These are phyloP conservation scores for Micromys minutus DNA, from an alignment of 2,113 vertebrate species.

Conservation along the genomic window DNA sequence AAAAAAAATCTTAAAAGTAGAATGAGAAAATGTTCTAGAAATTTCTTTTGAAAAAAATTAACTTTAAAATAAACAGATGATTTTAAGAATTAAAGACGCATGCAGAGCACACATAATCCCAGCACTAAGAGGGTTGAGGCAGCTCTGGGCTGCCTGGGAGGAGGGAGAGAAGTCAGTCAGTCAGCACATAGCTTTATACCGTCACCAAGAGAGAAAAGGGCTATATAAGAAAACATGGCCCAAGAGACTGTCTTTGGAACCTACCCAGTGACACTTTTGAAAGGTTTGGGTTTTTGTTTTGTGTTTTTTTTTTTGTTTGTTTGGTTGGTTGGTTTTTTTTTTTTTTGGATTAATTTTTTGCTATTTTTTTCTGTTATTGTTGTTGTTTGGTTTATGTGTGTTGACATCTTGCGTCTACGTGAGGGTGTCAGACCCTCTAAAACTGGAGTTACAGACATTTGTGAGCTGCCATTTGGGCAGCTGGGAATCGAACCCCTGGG, in stretches of 20 bases:
- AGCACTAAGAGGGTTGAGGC: not conserved
- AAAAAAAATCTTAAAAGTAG: not conserved
- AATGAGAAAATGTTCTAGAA: not conserved
- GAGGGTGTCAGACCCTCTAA: no score
- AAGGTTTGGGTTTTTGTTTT: no score
- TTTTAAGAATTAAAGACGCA: not conserved
- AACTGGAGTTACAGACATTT: no score
- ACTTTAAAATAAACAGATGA: not conserved
- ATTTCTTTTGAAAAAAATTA: constrained; percentile 5
- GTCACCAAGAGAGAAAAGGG: not conserved
- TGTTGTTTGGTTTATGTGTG: no score
- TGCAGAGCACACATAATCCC: not conserved
- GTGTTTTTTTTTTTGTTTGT: not conserved
- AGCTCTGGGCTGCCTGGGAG: not conserved
- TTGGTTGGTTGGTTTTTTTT: no score
- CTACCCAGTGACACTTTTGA: not conserved
- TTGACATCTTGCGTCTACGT: no score
- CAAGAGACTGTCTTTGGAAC: constrained; percentile 21
- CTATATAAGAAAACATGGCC: not conserved
- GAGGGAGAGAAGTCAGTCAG: not conserved
- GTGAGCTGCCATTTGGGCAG: no score
- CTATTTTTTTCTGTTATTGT: no score
- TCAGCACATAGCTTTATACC: not conserved
- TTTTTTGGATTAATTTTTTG: no score
- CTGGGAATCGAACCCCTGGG: no score